Conservation (phyloP, 2,113 vertebrate genomes). For the Tautogolabrus adspersus region DNA sequence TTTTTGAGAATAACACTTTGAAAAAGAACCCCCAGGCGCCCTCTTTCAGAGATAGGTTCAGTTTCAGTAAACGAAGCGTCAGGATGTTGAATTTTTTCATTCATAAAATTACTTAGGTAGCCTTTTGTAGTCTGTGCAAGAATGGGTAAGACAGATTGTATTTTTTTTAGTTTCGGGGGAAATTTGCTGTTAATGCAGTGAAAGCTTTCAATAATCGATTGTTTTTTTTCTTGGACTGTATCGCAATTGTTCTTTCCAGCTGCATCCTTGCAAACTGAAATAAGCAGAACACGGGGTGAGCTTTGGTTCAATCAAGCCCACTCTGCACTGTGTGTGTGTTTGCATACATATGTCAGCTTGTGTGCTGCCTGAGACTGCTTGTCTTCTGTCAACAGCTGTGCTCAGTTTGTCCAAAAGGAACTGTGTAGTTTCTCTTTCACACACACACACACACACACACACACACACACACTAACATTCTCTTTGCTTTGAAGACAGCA, state of each 20-base stretch:
- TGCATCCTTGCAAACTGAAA: constrained; percentile 9
- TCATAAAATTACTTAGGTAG: background rate
- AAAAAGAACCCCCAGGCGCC: constrained; percentile 30
- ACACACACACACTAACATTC: constrained; percentile 22
- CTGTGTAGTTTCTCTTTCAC: constrained; percentile 34
- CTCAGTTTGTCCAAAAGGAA: constrained; percentile 70
- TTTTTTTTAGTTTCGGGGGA: background rate
- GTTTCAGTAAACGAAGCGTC: constrained; percentile 26
- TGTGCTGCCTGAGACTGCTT: constrained; percentile 53
- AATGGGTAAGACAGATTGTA: background rate
- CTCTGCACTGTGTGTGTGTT: constrained; percentile 40
- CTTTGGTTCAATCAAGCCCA: constrained; percentile 60
- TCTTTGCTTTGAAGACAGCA: constrained; percentile 74
- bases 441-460: too few relatives aligned
- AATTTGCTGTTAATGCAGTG: too few relatives aligned
- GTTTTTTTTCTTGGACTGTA: background rate
- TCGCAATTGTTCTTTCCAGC: background rate
- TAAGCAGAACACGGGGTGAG: constrained; percentile 11
- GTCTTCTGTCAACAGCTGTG: constrained; percentile 78
- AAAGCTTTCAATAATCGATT: constrained; percentile 8
- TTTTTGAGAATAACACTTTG: constrained; percentile 44
- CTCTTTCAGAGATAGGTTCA: constrained; percentile 9
- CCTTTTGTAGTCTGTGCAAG: too few relatives aligned
- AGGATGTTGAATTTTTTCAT: constrained; percentile 25
- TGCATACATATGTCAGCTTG: constrained; percentile 62